phyloP scores from a whole-genome alignment of 2,113 vertebrate species.

The Tenebrosternarchus preto region DNA sequence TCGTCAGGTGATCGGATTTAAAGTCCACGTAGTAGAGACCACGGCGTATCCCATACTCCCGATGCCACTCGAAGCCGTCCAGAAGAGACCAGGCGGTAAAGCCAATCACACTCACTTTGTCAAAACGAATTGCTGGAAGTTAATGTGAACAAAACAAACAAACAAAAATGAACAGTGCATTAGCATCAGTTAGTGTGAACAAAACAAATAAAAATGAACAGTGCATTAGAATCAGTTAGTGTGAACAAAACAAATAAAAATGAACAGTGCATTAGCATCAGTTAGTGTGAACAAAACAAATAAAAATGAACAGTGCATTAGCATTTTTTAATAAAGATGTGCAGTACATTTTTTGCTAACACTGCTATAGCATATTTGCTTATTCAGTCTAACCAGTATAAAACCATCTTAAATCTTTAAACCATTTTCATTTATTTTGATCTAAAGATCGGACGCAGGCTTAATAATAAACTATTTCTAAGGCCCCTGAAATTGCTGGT shows the following conservation, averaged over 20 bases:
- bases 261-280: not conserved
- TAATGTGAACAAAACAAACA: not conserved
- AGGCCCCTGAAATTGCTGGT: too few relatives aligned
- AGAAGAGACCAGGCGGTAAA: slow-evolving; percentile 96
- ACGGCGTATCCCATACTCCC: slow-evolving; percentile 86
- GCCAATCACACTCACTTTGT: slow-evolving; percentile 86
- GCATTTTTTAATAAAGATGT: not conserved
- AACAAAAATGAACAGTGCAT: not conserved
- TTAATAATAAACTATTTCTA: too few relatives aligned
- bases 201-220: not conserved
- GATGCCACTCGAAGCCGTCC: slow-evolving; percentile 94
- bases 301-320: too few relatives aligned
- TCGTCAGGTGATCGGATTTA: slow-evolving; percentile 83
- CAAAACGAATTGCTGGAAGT: slow-evolving; percentile 81
- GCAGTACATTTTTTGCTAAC: too few relatives aligned
- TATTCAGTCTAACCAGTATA: too few relatives aligned
- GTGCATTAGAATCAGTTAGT: too few relatives aligned
- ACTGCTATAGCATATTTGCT: too few relatives aligned
- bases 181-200: not conserved
- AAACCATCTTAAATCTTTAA: too few relatives aligned
- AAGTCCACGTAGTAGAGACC: slow-evolving; percentile 96
- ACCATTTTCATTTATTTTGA: too few relatives aligned
- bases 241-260: not conserved
- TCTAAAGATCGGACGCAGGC: too few relatives aligned
- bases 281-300: too few relatives aligned